Conservation (phyloP, 2,888 invertebrate species). For the Petrolisthes cinctipes region DNA sequence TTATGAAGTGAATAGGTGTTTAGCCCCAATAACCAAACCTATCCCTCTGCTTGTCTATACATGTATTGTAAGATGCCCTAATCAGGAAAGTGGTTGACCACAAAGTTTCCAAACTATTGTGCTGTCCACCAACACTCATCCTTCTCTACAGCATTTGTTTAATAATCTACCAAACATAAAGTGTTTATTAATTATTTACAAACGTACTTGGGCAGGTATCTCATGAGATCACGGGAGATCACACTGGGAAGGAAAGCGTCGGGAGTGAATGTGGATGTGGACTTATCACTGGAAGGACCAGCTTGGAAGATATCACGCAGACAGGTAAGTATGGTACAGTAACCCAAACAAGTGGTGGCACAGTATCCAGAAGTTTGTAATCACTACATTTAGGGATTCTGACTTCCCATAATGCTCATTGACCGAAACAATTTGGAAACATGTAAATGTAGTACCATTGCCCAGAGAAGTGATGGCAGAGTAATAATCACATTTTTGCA, state of each 20-base stretch:
- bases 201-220: slow-evolving; percentile 36
- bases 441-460: too few relatives aligned
- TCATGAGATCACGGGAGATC: slow-evolving; percentile 73
- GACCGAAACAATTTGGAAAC: too few relatives aligned
- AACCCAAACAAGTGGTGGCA: background rate
- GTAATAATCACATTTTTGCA: too few relatives aligned
- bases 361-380: too few relatives aligned
- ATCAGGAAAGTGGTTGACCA: background rate
- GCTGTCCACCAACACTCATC: too few relatives aligned
- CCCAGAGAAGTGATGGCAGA: too few relatives aligned
- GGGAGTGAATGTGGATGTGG: slow-evolving; percentile 91
- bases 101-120: background rate
- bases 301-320: slow-evolving; percentile 92
- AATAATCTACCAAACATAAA: too few relatives aligned
- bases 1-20: background rate
- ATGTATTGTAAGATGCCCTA: background rate
- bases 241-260: slow-evolving; percentile 91
- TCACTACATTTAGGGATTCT: too few relatives aligned
- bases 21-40: background rate
- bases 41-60: background rate
- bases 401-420: too few relatives aligned
- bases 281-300: slow-evolving; percentile 92
- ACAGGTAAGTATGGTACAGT: slow-evolving; percentile 72
- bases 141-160: too few relatives aligned
- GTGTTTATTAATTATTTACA: too few relatives aligned